phyloP scores from a whole-genome alignment of 92 coral and sea anemone genomes.

The Zoanthus solanderi region DNA sequence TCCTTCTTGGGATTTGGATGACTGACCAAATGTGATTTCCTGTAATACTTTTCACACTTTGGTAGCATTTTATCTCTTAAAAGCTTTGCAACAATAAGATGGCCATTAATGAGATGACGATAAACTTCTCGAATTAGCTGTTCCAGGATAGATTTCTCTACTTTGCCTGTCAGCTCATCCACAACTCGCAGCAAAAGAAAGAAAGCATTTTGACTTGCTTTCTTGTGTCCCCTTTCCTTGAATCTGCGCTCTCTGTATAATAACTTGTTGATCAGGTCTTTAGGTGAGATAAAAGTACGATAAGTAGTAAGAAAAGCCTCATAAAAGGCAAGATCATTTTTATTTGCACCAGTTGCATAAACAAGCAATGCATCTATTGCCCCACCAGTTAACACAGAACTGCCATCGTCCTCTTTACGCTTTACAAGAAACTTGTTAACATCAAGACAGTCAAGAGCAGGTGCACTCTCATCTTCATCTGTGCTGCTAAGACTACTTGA shows the following conservation, averaged over 20 bases:
- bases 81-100: slow-evolving; percentile 86
- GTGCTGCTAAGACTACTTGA: slow-evolving; percentile 81
- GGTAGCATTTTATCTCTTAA: slow-evolving; percentile 92
- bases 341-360: slow-evolving; percentile 90
- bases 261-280: slow-evolving; percentile 83
- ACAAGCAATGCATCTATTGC: slow-evolving; percentile 99
- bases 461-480: slow-evolving; percentile 91
- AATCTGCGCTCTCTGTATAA: slow-evolving; percentile 96
- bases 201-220: slow-evolving; percentile 96
- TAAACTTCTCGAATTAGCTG: slow-evolving; percentile 91
- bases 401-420: slow-evolving; percentile 81
- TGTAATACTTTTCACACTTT: slow-evolving; percentile 93
- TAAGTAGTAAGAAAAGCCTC: slow-evolving; percentile 97
- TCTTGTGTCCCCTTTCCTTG: slow-evolving; percentile 91
- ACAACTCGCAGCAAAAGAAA: slow-evolving; percentile 89
- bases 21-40: slow-evolving; percentile 65
- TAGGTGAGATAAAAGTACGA: slow-evolving; percentile 86
- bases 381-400: slow-evolving; percentile 87
- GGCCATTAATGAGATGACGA: slow-evolving; percentile 89
- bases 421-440: slow-evolving; percentile 90
- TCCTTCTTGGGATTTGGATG: slow-evolving; percentile 51
- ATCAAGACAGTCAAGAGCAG: slow-evolving; percentile 96
- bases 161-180: slow-evolving; percentile 94
- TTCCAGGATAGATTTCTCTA: slow-evolving; percentile 92
- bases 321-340: slow-evolving; percentile 88